Evolutionary conservation across 2,888 invertebrate genomes (phyloP), one percentile per base, ranked within the genome.

Genomic region (Caenorhabditis virilis): DNA sequence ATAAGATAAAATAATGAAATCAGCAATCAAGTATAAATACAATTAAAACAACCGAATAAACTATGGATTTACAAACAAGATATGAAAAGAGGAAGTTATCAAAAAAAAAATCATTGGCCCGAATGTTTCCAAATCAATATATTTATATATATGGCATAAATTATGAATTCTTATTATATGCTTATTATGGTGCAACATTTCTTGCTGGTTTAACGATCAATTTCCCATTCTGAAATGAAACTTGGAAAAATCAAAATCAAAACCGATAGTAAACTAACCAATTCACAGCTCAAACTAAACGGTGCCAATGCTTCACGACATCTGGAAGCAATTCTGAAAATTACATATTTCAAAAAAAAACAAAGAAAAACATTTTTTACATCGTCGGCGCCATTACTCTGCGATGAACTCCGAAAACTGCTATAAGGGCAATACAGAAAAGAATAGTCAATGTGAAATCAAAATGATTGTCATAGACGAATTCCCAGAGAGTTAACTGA

Each of bases 351-450:
- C n/a, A n/a, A n/a, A n/a, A n/a, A n/a, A n/a, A n/a, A n/a, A n/a
- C n/a, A n/a, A n/a, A n/a, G n/a, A n/a, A n/a, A n/a, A n/a, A n/a
- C n/a, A n/a, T n/a, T n/a, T n/a, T 71, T 69, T 79, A 85, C 85
- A 95, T 95, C 76, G 92, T 92, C 0, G 95, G 94, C 4, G 95
- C 95, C 69, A 97, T 93, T 13, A 97, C 95, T 84, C 93, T 88
- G 84, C 93, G 91, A 84, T 97, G 97, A 46, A 95, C 92, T 35
- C 97, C 97, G 86, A 91, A 88, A 75, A 92, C 86, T 27, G 68
- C 54, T 83, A 97, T 93, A 18, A 63, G 27, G 1, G 58, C 13
- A 18, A 63, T 9, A 27, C 53, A 56, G 18, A 61, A 95, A 88
- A 72, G 6, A 11, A 63, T 15, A 20, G 50, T 53, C 16, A 63